phyloP scores from a whole-genome alignment of 2,888 invertebrate genomes.

The Ormia ochracea region DNA sequence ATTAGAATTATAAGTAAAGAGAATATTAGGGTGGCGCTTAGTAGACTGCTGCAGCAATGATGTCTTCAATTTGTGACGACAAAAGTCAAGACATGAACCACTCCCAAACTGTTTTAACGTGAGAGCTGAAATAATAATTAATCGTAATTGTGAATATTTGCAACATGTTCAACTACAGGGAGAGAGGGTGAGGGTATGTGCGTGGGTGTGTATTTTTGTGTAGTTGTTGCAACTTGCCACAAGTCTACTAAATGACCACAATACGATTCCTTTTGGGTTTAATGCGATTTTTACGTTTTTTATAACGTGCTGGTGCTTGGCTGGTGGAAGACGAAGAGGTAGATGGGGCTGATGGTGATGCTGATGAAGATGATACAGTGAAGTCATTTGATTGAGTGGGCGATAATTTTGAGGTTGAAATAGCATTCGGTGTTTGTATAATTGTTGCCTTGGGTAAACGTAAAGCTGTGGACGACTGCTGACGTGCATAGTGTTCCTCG shows the following conservation, averaged over 20 bases:
- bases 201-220: too few species aligned
- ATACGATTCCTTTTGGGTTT: conserved; percentile 69
- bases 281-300: conserved; percentile 71
- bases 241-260: conserved; percentile 44
- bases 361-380: conserved; percentile 1
- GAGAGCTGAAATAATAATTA: not conserved
- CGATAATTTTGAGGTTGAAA: conserved; percentile 40
- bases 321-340: conserved; percentile 10
- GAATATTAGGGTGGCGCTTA: not conserved
- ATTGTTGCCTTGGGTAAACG: conserved; percentile 48
- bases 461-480: conserved; percentile 31
- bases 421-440: conserved; percentile 42
- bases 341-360: conserved; percentile 1
- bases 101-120: conserved; percentile 31
- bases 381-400: conserved; percentile 37
- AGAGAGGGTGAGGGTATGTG: too few species aligned
- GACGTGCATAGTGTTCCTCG: conserved; percentile 4
- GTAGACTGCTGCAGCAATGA: conserved; percentile 1
- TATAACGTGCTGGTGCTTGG: conserved; percentile 58
- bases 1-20: not conserved
- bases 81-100: conserved; percentile 17
- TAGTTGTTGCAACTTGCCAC: conserved; percentile 10
- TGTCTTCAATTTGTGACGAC: conserved; percentile 14
- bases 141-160: too few species aligned
- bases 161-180: too few species aligned